phyloP scores from a whole-genome alignment of 1,140 invertebrate genomes.

The Platorchestia sp. region DNA sequence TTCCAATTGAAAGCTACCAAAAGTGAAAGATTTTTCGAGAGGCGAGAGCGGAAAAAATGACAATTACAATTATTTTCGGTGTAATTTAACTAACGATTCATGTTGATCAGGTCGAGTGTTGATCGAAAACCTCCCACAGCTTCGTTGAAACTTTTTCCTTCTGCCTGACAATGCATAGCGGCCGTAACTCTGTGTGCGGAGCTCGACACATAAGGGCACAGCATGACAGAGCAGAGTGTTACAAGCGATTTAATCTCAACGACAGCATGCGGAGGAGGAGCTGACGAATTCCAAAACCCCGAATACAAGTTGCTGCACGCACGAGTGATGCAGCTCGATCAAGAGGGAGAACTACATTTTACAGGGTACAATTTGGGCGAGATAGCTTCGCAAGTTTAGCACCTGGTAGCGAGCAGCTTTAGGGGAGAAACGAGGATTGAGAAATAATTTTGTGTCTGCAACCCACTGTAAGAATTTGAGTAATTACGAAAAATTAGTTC shows the following conservation, averaged over 20 bases:
- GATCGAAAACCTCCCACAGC: conserved; percentile 17
- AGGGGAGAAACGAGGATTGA: neutral
- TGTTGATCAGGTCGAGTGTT: neutral
- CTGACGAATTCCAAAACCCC: neutral
- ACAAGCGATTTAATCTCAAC: conserved; percentile 11
- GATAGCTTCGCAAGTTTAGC: neutral
- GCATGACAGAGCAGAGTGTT: conserved; percentile 16
- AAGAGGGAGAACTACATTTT: neutral
- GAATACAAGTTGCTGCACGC: neutral
- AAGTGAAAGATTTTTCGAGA: neutral
- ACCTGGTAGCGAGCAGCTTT: no score
- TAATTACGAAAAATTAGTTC: neutral
- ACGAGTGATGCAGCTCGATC: neutral
- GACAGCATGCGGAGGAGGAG: neutral
- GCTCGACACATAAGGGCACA: neutral
- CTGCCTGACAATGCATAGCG: neutral
- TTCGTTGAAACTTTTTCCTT: neutral
- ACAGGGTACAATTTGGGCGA: neutral
- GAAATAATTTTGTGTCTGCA: neutral
- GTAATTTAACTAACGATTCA: neutral
- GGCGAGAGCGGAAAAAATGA: neutral
- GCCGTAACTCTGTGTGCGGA: neutral
- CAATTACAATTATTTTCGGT: neutral
- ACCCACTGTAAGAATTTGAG: neutral
- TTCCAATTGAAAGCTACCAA: neutral